Evolutionary conservation across 92 coral and sea anemone genomes (phyloP), one percentile per base, ranked within the genome.

Genomic region (Zoanthus gigantus): DNA sequence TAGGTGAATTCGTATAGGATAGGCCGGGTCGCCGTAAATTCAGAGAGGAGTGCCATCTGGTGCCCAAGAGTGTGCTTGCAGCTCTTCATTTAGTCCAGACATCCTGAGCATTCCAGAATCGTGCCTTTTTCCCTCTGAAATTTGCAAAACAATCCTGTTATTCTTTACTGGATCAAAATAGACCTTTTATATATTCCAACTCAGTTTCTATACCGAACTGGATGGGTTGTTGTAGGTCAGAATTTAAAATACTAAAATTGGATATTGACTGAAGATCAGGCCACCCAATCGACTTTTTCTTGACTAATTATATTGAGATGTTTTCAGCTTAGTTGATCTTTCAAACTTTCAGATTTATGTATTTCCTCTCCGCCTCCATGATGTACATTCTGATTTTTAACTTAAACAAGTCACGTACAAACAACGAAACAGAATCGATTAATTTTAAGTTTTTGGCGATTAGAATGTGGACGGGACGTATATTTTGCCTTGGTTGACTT

Each of bases 21-120:
- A 82, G 9, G 87, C 91, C 58, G 87, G 37, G 63, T 57, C 63
- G 63, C 63, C 63, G 17, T 57, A 57, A 57, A 57, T 58, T 3
- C 66, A 58, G n/a, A 58, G 23, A 58, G 2, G 66, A 14, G 66
- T 58, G 76, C 91, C 91, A 72, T 81, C 87, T 6, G 91, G 87
- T 82, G 88, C 65, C 74, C 48, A 74, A 15, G 88, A 81, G 60
- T 88, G 83, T 52, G 60, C 46, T 79, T 88, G 76, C 74, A 74
- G 91, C 74, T 88, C 91, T 82, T 71, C 68, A 52, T 79, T 79
- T 56, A 88, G 69, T 32, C 91, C 87, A 52, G 91, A 88, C 82
- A 72, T 82, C 31, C 83, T 56, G 28, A 88, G 88, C 87, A 88
- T 63, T 28, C 91, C 88, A 71, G 88, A 76, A 72, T 88, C 87